Evolutionary conservation across 2,888 invertebrate genomes (phyloP), one percentile per base, ranked within the genome.

Genomic region (Rugalucina vietnamica): DNA sequence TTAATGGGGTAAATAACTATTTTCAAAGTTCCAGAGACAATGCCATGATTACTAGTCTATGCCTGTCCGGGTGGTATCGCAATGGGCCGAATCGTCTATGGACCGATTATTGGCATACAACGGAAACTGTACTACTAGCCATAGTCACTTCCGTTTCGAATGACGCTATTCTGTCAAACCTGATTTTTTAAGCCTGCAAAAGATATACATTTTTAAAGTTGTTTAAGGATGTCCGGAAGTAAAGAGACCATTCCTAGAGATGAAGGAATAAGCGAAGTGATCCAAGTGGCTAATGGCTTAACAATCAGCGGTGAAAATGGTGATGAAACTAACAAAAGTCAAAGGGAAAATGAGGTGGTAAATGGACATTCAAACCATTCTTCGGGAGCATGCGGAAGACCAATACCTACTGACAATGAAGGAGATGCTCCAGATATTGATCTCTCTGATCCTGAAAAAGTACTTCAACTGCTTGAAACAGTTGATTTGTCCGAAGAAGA

Each of bases 401-500:
- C n/a, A n/a, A n/a, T n/a, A n/a, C n/a, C n/a, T n/a, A 3, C 10
- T 12, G n/a, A 24, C 27, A 49, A 49, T 43, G 36, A 24, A 36
- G 72, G 27, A 4, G 14, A 3, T 5, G 29, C 36, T 10, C 72
- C 72, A 43, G 39, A 86, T 34, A 72, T 90, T 71, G 86, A 91
- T 76, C 74, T 92, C 29, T 77, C 89, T 27, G 82, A 92, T 60
- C 90, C 91, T 21, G 91, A 91, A 10, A 87, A 88, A 70, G 82
- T 92, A 21, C 78, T 91, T 21, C 72, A 88, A n/a, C 88, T 92
- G 87, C 76, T 92, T 29, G 90, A 91, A 77, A 86, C 79, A 37
- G 89, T 91, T 27, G 90, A 92, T 37, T 85, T 92, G 34, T 86
- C 91, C 21, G 92, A 92, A 72, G 91, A 91, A 76, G 92, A 92